phyloP scores from a whole-genome alignment of 2,888 invertebrate genomes.

The Heteropelma amictum region DNA sequence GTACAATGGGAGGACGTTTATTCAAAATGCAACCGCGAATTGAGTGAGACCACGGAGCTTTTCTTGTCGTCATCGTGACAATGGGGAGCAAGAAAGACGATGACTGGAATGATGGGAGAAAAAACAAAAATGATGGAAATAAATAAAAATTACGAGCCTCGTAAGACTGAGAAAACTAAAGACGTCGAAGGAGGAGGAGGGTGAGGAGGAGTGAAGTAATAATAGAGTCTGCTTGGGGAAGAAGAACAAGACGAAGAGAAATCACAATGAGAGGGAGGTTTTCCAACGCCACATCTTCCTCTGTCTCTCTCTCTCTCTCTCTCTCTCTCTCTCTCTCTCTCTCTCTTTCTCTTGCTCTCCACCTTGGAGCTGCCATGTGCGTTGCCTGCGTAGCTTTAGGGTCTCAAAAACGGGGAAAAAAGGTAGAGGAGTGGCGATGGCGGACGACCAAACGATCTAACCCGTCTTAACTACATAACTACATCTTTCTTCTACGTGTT shows the following conservation, averaged over 20 bases:
- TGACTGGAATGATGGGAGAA: conserved; percentile 7
- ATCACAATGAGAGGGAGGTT: conserved; percentile 56
- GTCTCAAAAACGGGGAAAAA: conserved; percentile 35
- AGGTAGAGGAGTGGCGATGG: conserved; percentile 68
- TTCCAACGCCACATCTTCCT: conserved; percentile 21
- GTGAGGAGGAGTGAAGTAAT: conserved; percentile 53
- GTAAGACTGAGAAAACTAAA: conserved; percentile 17
- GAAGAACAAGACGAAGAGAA: conserved; percentile 34
- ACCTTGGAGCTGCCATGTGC: conserved; percentile 22
- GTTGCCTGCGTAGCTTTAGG: conserved; percentile 37
- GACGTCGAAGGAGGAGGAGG: background rate
- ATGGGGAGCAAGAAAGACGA: background rate
- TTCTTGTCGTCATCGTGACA: conserved; percentile 1
- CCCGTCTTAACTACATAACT: conserved; percentile 74
- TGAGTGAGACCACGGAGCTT: conserved; percentile 32
- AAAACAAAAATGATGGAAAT: conserved; percentile 13
- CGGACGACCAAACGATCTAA: conserved; percentile 70
- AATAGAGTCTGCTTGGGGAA: conserved; percentile 49
- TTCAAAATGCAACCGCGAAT: conserved; percentile 11
- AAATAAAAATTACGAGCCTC: conserved; percentile 1
- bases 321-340: conserved; percentile 18
- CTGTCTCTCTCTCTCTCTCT: conserved; percentile 21
- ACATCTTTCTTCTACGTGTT: conserved; percentile 74
- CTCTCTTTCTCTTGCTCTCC: conserved; percentile 3
- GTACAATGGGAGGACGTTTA: background rate